A percentile compares a stretch with the other conserved stretches of the same genome.
Evolutionary conservation across 2,888 invertebrate genomes (phyloP).

Genomic region (Sclerodermus sp.): DNA sequence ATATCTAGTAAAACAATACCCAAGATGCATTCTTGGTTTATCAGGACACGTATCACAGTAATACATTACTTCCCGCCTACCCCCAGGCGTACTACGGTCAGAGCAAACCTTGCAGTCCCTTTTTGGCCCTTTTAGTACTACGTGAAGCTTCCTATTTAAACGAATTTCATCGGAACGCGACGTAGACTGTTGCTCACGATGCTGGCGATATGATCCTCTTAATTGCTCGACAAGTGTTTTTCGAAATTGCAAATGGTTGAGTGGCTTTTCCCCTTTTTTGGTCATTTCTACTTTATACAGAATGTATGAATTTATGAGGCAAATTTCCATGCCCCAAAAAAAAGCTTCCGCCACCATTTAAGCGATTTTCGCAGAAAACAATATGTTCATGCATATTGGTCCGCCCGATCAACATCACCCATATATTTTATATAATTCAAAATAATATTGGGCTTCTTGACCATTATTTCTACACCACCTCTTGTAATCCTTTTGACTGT

Average conservation of each 20-base stretch:
- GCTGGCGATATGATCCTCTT: conserved; percentile 15
- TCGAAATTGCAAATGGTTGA: conserved; percentile 18
- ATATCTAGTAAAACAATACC: conserved; percentile 3
- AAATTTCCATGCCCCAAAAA: conserved; percentile 30
- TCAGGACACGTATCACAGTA: conserved; percentile 3
- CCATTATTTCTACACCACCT: conserved; percentile 13
- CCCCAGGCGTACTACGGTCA: conserved; percentile 13
- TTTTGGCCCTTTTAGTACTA: conserved; percentile 11
- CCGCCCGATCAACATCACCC: conserved; percentile 25
- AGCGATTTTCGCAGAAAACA: conserved; percentile 10
- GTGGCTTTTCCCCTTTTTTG: conserved; percentile 15
- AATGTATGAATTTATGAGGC: conserved; percentile 23
- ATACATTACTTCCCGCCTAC: conserved; percentile 6
- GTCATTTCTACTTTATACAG: conserved; percentile 19
- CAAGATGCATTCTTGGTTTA: conserved; percentile 3
- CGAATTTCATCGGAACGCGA: conserved; percentile 12
- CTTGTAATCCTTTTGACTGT: conserved; percentile 12
- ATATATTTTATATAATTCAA: conserved; percentile 23
- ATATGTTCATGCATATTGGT: conserved; percentile 9
- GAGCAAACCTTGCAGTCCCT: conserved; percentile 26
- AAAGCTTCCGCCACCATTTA: conserved; percentile 21
- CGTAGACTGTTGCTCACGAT: conserved; percentile 9
- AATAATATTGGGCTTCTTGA: conserved; percentile 15
- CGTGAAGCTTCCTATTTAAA: conserved; percentile 20
- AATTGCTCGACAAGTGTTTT: conserved; percentile 21